Evolutionary conservation across 1,140 invertebrate species (phyloP).

Genomic region (Brachionus calyciflorus): DNA sequence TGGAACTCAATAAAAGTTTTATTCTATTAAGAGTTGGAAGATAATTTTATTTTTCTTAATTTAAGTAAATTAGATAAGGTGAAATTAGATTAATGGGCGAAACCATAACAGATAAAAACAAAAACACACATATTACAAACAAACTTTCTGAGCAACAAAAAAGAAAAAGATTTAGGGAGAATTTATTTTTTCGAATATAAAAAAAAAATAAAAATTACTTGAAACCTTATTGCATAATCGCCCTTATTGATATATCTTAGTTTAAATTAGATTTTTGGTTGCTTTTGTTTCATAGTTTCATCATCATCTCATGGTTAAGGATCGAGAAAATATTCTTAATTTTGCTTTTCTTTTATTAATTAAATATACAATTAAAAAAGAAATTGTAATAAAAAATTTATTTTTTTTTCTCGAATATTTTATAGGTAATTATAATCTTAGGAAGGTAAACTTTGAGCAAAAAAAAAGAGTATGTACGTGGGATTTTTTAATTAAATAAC

Average conservation of each 20-base stretch:
- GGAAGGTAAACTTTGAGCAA: no score
- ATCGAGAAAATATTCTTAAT: constrained; percentile 26
- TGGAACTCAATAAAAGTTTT: neutral
- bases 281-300: neutral
- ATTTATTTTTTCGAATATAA: neutral
- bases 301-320: neutral
- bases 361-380: constrained; percentile 4
- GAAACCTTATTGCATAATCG: constrained; percentile 32
- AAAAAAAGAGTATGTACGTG: no score
- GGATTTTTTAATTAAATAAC: no score
- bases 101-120: no score
- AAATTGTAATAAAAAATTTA: no score
- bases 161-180: neutral
- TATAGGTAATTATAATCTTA: no score
- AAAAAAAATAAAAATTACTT: no score
- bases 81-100: constrained; percentile 22
- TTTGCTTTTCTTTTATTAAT: constrained; percentile 10
- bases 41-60: constrained; percentile 27
- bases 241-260: constrained; percentile 30
- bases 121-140: constrained; percentile 2
- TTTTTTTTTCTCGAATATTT: no score
- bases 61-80: constrained; percentile 31
- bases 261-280: constrained; percentile 29
- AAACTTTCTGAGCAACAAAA: neutral
- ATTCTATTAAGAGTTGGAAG: neutral